Percentiles rank a stretch among this genome's conserved stretches.
Conservation (phyloP, 2,113 vertebrate genomes). For the Synchiropus splendidus region DNA sequence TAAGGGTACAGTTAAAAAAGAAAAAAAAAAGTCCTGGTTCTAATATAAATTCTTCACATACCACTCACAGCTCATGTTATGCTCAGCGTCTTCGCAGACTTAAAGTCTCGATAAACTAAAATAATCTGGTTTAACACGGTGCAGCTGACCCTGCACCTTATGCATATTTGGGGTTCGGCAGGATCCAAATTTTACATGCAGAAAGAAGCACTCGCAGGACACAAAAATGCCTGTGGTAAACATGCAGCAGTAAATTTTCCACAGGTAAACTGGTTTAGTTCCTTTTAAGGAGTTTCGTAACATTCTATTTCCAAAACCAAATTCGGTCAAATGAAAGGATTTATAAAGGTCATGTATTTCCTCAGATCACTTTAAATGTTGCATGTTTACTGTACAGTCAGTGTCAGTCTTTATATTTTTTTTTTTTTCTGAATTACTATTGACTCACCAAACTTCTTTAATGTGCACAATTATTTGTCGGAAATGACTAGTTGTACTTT, state of each 20-base stretch:
- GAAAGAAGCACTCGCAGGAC: conserved; percentile 11
- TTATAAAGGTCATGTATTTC: too few species aligned
- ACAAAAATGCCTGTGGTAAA: conserved; percentile 17
- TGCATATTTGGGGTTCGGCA: conserved; percentile 6
- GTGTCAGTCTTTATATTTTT: too few species aligned
- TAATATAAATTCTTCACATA: conserved; percentile 72
- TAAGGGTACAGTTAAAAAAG: conserved; percentile 35
- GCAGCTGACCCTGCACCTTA: conserved; percentile 42
- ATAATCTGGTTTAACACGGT: conserved; percentile 64
- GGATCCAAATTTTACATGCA: conserved; percentile 29
- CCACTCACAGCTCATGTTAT: conserved; percentile 57
- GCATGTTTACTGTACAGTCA: too few species aligned
- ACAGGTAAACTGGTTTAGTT: conserved; percentile 37
- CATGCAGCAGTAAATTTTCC: conserved; percentile 20
- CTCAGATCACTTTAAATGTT: too few species aligned
- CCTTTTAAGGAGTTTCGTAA: too few species aligned
- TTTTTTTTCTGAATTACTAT: too few species aligned
- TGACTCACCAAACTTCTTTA: too few species aligned
- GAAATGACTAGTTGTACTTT: too few species aligned
- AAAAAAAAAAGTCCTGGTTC: conserved; percentile 46
- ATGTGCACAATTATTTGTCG: too few species aligned
- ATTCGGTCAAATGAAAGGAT: too few species aligned
- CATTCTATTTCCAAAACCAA: too few species aligned
- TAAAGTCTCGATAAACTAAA: conserved; percentile 64
- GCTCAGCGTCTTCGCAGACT: conserved; percentile 56